A percentile compares a stretch with the other conserved stretches of the same genome.
phyloP scores from a whole-genome alignment of 2,797 vertebrate species.

The Sebastes diploproa region DNA sequence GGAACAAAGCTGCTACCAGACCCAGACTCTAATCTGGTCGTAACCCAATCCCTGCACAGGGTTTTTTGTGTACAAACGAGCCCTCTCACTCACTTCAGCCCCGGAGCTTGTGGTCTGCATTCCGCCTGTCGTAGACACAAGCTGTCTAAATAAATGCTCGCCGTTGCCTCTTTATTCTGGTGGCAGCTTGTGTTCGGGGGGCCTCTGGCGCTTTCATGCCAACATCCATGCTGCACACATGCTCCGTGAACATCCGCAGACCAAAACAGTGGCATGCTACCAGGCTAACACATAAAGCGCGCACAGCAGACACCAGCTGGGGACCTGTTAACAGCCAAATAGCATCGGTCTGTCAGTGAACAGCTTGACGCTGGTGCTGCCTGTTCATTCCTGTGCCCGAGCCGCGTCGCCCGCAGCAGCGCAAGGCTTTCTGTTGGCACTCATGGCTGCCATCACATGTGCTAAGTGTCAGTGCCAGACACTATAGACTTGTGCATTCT shows the following conservation, averaged over 20 bases:
- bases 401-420: slow-evolving; percentile 32
- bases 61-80: slow-evolving; percentile 69
- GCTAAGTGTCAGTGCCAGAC: slow-evolving; percentile 49
- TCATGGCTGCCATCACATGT: slow-evolving; percentile 50
- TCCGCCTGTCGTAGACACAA: slow-evolving; percentile 76
- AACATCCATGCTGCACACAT: slow-evolving; percentile 69
- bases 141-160: slow-evolving; percentile 80
- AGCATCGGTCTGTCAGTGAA: slow-evolving; percentile 61
- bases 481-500: slow-evolving; percentile 38
- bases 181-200: slow-evolving; percentile 64
- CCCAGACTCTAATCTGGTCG: slow-evolving; percentile 61
- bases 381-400: slow-evolving; percentile 52
- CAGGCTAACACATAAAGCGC: slow-evolving; percentile 47
- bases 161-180: slow-evolving; percentile 67
- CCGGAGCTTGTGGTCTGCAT: slow-evolving; percentile 71
- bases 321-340: slow-evolving; percentile 73
- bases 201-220: slow-evolving; percentile 54
- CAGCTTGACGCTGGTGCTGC: slow-evolving; percentile 56
- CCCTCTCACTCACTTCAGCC: slow-evolving; percentile 70
- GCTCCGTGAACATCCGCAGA: slow-evolving; percentile 65
- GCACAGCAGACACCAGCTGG: slow-evolving; percentile 75
- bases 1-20: slow-evolving; percentile 59
- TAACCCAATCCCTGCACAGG: slow-evolving; percentile 64
- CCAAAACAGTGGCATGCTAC: slow-evolving; percentile 67
- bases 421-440: slow-evolving; percentile 53